These are phyloP conservation scores for Dromococcyx pavoninus DNA, from an alignment of 2,797 vertebrate genomes.

Conservation along the genomic window DNA sequence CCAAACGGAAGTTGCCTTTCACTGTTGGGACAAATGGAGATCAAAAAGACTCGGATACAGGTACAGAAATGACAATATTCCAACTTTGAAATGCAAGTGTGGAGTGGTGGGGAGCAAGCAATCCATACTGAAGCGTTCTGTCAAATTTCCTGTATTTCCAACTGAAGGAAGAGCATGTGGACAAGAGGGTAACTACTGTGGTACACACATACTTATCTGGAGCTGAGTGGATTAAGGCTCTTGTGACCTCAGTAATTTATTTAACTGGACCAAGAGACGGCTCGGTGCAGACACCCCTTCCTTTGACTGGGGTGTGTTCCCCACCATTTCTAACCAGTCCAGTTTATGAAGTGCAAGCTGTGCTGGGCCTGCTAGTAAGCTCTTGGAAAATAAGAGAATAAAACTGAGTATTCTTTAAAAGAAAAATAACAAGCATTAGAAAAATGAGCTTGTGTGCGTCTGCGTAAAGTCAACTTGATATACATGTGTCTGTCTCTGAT, in stretches of 20 bases:
- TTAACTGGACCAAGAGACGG: not conserved
- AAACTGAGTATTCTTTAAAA: not conserved
- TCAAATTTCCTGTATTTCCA: rapidly evolving
- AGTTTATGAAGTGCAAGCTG: not conserved
- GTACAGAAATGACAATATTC: slow-evolving; percentile 69
- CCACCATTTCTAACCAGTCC: not conserved
- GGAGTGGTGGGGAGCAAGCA: not conserved
- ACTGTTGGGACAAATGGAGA: slow-evolving; percentile 98
- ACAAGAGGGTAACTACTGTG: not conserved
- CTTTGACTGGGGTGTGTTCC: not conserved
- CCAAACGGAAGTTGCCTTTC: slow-evolving; percentile 98
- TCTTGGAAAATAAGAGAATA: not conserved
- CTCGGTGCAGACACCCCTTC: not conserved
- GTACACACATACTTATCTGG: rapidly evolving
- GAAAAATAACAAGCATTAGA: not conserved
- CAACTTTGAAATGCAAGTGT: rapidly evolving
- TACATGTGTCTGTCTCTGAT: rapidly evolving
- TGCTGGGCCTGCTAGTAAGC: not conserved
- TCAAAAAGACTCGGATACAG: slow-evolving; percentile 98
- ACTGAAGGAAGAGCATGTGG: not conserved
- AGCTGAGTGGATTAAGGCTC: not conserved
- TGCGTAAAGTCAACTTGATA: not conserved
- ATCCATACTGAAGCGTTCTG: rapidly evolving
- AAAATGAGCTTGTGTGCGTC: not conserved
- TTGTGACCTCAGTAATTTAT: not conserved